These are phyloP conservation scores for Bradypodion ventrale DNA, from an alignment of 2,797 vertebrate species.

Conservation along the genomic window DNA sequence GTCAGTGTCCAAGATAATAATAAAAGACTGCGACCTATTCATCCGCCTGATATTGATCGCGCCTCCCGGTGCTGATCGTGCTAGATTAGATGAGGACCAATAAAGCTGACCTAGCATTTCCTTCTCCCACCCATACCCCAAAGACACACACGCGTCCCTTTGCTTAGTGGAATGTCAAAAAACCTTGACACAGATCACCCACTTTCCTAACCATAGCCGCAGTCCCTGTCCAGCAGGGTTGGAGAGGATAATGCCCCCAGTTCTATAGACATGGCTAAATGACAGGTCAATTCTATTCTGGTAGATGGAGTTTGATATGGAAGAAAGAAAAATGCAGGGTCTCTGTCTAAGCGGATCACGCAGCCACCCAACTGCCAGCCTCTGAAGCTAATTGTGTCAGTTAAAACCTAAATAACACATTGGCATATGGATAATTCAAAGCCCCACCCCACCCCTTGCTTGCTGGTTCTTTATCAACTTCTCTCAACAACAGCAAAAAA, in stretches of 20 bases:
- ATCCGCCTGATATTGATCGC: neutral
- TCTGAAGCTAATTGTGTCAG: conserved; percentile 66
- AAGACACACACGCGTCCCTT: neutral
- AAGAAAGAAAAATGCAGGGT: conserved; percentile 40
- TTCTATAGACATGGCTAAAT: conserved; percentile 49
- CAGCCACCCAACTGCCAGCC: conserved; percentile 60
- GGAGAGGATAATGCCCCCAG: conserved; percentile 9
- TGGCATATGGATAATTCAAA: conserved; percentile 68
- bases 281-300: conserved; percentile 16
- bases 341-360: conserved; percentile 57
- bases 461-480: conserved; percentile 66
- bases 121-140: neutral
- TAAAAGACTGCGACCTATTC: neutral
- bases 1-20: neutral
- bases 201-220: conserved; percentile 28
- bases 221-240: neutral
- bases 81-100: neutral
- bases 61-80: neutral
- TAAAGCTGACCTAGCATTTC: neutral
- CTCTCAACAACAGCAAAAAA: conserved; percentile 58
- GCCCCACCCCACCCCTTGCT: conserved; percentile 70
- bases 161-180: conserved; percentile 33
- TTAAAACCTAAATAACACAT: conserved; percentile 66
- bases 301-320: conserved; percentile 28
- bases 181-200: conserved; percentile 1